Base-by-base conservation (phyloP, 2,797 vertebrate genomes). In the Spinibarbus caldwelli region DNA sequence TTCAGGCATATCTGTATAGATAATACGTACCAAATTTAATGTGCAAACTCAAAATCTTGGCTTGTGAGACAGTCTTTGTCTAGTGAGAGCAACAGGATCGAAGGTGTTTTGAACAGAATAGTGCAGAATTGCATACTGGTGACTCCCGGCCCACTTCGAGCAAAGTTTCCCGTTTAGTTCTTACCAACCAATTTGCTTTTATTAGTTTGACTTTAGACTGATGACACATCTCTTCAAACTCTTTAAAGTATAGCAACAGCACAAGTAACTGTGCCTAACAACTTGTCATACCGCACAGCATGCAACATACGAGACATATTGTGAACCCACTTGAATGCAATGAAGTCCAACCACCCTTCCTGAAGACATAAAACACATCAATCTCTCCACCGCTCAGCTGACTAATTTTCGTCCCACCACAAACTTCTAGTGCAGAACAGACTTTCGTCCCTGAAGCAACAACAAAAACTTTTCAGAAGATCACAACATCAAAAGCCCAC, bases 381-480 rank as follows among this genome's bases (percentile, higher is more conserved):
- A 89, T 59, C 36, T 47, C 67, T 78, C 43, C 49, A 41, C 31
- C n/a, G 36, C 78, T 83, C 80, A 66, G 70, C 68, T 83, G 80
- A 52, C 76, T 83, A 82, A 82, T 82, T 85, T 78, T 80, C 68
- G 79, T 54, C 43, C 43, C 72, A 76, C 47, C 57, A 81, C 31
- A 57, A 84, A 87, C 78, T 80, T 85, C 17, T 64, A 29, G 36
- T 59, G 77, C 66, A 85, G 5, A 84, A 73, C 72, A 76, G 78
- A 88, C 68, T 80, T 82, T 45, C 49, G 70, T 59, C 68, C 82
- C 84, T 47, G 5, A 67, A 79, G 87, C 79, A 78, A 88, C 85
- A 87, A 85, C 68, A 76, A 86, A 82, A 82, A 82, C 75, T 87
- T 86, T 85, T 59, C 80, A 84, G 70, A 82, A 87, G 64, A 87